Evolutionary conservation across 2,888 invertebrate species (phyloP), one percentile per base, ranked within the genome.

Genomic region (Amorpha juglandis): DNA sequence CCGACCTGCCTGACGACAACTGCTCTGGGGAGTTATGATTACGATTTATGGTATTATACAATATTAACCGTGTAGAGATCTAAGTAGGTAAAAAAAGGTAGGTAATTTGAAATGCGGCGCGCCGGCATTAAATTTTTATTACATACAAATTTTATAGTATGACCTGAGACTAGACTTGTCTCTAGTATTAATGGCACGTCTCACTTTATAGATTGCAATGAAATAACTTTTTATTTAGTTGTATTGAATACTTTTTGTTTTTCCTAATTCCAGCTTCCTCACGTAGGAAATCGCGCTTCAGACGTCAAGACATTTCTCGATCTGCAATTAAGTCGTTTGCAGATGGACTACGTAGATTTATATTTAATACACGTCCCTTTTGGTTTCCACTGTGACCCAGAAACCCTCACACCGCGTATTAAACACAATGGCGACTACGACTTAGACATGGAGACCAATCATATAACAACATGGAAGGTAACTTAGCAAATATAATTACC

Each of bases 331-430:
- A 79, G 92, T 64, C 94, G 92, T 52, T 86, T 97, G 64, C 94
- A 95, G 71, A 82, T 96, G 70, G 93, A 94, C 69, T 97, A 97
- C 80, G 91, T 97, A 1, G 97, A 98, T 77, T 93, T 97, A 72
- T 97, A 97, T 80, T 92, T 97, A 38, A 94, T 97, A 68, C 97
- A 98, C 78, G 95, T 95, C 86, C 97, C 97, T 0, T 95, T 97
- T 78, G 95, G 95, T 7, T 95, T 96, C 74, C 80, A 88, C 63
- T 94, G 94, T 74, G 93, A 95, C 74, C 88, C 94, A 51, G 84
- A 89, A 14, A 93, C 91, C 8, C 87, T 94, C 47, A 93, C 95
- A 21, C 95, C 96, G 0, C 83, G 94, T 4, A 83, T 91, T 1
- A 94, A 95, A 67, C 92, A 94, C 62, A 94, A 95, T 79, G 96